Evolutionary conservation across 2,797 vertebrate species (phyloP).

Genomic region (Staurois parvus): DNA sequence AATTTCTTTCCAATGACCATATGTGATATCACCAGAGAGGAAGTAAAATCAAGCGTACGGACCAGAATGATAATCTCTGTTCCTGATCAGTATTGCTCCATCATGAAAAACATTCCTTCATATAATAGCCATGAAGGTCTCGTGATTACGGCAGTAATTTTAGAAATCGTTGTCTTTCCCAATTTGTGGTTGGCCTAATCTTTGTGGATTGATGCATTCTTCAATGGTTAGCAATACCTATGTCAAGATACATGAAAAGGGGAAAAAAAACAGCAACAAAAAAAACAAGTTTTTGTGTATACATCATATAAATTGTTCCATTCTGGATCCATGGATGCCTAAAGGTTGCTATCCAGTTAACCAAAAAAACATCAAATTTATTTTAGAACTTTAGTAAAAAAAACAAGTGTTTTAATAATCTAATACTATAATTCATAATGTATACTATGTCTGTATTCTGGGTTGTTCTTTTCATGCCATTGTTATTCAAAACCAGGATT

Average conservation of each 20-base stretch:
- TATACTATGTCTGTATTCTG: background rate
- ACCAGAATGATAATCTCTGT: conserved; percentile 33
- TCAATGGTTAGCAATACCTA: background rate
- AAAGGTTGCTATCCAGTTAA: background rate
- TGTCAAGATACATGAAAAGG: conserved; percentile 1
- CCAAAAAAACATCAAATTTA: background rate
- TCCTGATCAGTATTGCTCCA: conserved; percentile 39
- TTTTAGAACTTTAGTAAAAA: background rate
- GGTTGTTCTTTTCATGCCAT: background rate
- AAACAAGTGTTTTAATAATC: too few species aligned
- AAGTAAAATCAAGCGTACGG: conserved; percentile 34
- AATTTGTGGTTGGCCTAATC: conserved; percentile 42
- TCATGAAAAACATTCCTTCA: conserved; percentile 56
- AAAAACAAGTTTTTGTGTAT: background rate
- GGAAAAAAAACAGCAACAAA: background rate
- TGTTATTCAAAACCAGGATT: background rate
- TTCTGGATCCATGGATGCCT: background rate
- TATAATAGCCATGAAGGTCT: conserved; percentile 47
- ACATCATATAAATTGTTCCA: background rate
- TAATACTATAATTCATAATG: background rate
- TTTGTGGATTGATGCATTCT: background rate
- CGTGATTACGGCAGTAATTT: conserved; percentile 45
- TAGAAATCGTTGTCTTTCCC: conserved; percentile 44
- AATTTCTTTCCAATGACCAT: conserved; percentile 19
- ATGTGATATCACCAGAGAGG: conserved; percentile 42